Conservation (phyloP, 2,888 invertebrate genomes). For the Drosophila merina region DNA sequence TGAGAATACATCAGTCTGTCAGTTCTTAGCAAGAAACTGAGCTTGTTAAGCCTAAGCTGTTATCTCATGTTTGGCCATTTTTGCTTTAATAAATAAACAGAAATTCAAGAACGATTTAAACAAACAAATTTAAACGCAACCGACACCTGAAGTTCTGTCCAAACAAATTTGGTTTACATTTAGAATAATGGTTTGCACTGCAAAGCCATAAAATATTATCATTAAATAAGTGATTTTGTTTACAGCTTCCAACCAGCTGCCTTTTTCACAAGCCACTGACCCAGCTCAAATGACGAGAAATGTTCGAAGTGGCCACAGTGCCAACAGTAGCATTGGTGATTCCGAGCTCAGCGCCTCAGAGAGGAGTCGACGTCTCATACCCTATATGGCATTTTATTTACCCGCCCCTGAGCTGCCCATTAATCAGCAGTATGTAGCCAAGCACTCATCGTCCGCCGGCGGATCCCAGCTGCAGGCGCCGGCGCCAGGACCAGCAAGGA, state of each 20-base stretch:
- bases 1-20: no score
- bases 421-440: constrained; percentile 82
- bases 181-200: no score
- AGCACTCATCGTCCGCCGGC: constrained; percentile 61
- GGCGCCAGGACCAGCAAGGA: constrained; percentile 57
- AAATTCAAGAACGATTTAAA: background rate
- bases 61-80: background rate
- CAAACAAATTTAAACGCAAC: background rate
- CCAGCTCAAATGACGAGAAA: constrained; percentile 7
- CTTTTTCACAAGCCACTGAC: constrained; percentile 5
- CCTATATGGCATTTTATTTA: constrained; percentile 92
- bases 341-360: constrained; percentile 83
- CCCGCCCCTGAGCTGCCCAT: constrained; percentile 86
- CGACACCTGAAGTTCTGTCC: background rate
- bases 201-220: no score
- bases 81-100: background rate
- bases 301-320: constrained; percentile 25
- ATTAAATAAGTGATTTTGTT: background rate
- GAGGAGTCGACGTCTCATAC: constrained; percentile 90
- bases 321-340: constrained; percentile 55
- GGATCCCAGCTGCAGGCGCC: constrained; percentile 66
- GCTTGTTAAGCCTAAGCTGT: background rate
- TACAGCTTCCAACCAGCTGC: constrained; percentile 14
- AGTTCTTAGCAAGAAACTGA: background rate
- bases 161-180: background rate